Base-by-base conservation (phyloP, 1,140 invertebrate genomes). In the Antheraea pernyi region DNA sequence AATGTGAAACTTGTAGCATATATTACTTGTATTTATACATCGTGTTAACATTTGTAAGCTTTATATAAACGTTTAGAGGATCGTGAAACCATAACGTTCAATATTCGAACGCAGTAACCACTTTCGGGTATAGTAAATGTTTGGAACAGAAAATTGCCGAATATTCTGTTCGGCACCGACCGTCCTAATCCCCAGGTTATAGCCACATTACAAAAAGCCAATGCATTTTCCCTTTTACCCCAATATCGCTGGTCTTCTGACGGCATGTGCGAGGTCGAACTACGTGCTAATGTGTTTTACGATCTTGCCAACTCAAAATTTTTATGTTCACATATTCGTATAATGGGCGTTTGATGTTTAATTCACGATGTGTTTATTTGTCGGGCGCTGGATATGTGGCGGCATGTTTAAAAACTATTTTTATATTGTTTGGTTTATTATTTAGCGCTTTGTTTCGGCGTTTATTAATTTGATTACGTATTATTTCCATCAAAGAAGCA, bases 271-370 rank as follows among this genome's bases (percentile, higher is more conserved):
- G 75, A 71, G 72, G 72, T 61, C 64, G 58, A 74, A 86, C 75
- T 88, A 90, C 88, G 88, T 91, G 88, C 81, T 91, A 89, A 91
- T 88, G 86, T 83, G 71, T 86, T 91, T 91, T 88, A 90, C 74
- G 86, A 84, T 70, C 78, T 63, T 53, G 61, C 74, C 69, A 68
- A 76, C 70, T 78, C 73, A 67, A 82, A 78, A 73, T 68, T 79
- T 79, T 76, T 70, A 75, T 60, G 65, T 48, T 16, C 59, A 66
- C 61, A 67, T 65, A 65, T 65, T 65, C 46, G 64, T 65, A 19
- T 61, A 61, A 61, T 46, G 61, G n/a, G 8, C 59, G 63, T 69
- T 53, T 75, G 59, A 75, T 75, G 70, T 74, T 73, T 72, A 68
- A 66, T 71, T 75, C 67, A 78, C 74, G 69, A 63, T 59, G 66